These are phyloP conservation scores for Pipistrellus nathusii DNA, from an alignment of 2,797 vertebrate species.

Conservation along the genomic window DNA sequence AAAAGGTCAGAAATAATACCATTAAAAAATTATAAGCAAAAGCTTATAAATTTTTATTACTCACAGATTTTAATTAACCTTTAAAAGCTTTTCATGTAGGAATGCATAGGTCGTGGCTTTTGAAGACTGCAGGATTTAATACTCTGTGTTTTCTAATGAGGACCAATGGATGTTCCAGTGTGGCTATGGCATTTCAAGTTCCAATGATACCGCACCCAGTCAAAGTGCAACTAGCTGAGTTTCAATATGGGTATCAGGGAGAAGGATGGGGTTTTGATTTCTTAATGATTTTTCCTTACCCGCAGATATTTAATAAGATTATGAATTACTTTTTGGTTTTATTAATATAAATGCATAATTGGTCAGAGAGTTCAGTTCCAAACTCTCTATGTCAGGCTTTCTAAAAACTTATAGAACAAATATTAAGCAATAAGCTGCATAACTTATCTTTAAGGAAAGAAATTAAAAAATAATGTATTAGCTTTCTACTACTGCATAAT, in stretches of 20 bases:
- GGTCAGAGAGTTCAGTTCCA: background rate
- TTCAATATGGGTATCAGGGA: slow-evolving; percentile 60
- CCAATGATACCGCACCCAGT: slow-evolving; percentile 46
- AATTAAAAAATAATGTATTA: background rate
- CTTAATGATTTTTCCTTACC: slow-evolving; percentile 41
- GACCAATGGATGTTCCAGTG: slow-evolving; percentile 78
- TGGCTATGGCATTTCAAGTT: slow-evolving; percentile 85
- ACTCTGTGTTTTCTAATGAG: slow-evolving; percentile 81
- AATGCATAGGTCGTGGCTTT: slow-evolving; percentile 82
- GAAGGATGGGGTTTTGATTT: slow-evolving; percentile 21
- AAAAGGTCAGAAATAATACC: slow-evolving; percentile 81
- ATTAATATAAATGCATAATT: slow-evolving; percentile 45
- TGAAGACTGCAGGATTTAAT: slow-evolving; percentile 81
- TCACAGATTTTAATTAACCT: slow-evolving; percentile 89
- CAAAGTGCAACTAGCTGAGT: slow-evolving; percentile 74
- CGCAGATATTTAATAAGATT: background rate
- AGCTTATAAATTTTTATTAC: slow-evolving; percentile 87
- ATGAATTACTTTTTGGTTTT: background rate
- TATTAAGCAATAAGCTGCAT: background rate
- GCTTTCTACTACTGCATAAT: background rate
- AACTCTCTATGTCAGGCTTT: background rate
- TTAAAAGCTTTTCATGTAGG: slow-evolving; percentile 85
- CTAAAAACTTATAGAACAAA: background rate
- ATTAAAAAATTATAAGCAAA: slow-evolving; percentile 88
- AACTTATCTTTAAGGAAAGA: background rate